phyloP scores from a whole-genome alignment of 2,888 invertebrate genomes.

The Eucera pruinosa region DNA sequence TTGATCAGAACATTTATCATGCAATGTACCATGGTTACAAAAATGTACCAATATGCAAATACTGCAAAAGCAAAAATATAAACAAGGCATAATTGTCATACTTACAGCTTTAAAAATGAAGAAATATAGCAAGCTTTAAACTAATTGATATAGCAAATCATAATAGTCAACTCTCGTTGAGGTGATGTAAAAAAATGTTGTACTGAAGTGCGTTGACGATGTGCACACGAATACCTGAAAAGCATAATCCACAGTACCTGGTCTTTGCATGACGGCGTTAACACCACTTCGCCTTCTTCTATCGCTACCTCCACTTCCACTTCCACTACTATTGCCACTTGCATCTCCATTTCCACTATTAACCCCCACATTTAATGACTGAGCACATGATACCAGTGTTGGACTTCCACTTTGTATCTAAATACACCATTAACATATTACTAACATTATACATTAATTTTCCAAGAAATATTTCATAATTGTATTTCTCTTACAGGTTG shows the following conservation, averaged over 20 bases:
- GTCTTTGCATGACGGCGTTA: conserved; percentile 93
- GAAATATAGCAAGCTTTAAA: conserved; percentile 48
- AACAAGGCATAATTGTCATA: conserved; percentile 45
- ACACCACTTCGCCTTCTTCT: conserved; percentile 93
- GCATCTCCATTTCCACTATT: conserved; percentile 77
- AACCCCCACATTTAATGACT: conserved; percentile 80
- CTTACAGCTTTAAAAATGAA: conserved; percentile 48
- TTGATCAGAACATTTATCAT: conserved; percentile 31
- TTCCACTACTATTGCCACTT: conserved; percentile 79
- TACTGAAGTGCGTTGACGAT: conserved; percentile 46
- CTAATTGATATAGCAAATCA: conserved; percentile 43
- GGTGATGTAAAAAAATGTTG: conserved; percentile 25
- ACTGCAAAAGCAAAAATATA: conserved; percentile 40
- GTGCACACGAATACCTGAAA: conserved; percentile 45
- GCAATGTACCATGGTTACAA: conserved; percentile 30
- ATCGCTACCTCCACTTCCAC: conserved; percentile 85
- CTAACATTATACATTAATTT: background rate
- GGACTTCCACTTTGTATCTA: conserved; percentile 83
- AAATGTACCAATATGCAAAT: conserved; percentile 44
- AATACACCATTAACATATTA: conserved; percentile 1
- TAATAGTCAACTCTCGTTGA: conserved; percentile 37
- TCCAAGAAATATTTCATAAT: background rate
- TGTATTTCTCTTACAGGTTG: conserved; percentile 83
- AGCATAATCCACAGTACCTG: conserved; percentile 86
- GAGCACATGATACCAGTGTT: conserved; percentile 83